Base-by-base conservation (phyloP, 2,888 invertebrate species). In the Heliconius hortense region DNA sequence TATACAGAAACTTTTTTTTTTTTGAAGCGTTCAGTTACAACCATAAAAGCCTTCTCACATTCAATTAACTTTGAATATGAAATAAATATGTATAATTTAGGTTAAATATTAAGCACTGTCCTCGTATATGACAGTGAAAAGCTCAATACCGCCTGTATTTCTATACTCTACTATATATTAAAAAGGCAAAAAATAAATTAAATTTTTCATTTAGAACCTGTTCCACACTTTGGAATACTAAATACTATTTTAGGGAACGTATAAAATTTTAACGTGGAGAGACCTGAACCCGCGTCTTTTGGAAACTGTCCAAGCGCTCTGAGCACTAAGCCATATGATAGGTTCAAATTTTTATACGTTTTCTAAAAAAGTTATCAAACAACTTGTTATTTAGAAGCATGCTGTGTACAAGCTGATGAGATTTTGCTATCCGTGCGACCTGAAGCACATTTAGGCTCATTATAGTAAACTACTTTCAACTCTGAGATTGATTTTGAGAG, bases 1-100 rank as follows among this genome's bases (percentile, higher is more conserved):
- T 59, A 59, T 76, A 76, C 72, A 78, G 68, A 77, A 74, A 76
- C 31, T 35, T 35, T 64, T 73, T 74, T 77, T 76, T 63, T 69
- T 76, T 62, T 70, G 71, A 78, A 80, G 76, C 76, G 74, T 78
- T 76, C 71, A 43, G 71, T 74, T 78, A 80, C 79, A 80, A 78
- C 78, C 76, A 73, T 77, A 70, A 69, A 71, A 80, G 75, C 77
- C 48, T 76, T 67, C 43, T 69, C 68, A 68, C 39, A 56, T 69
- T 69, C 53, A 68, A 69, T 53, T 69, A 24, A 15, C 15, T n/a
- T 70, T 56, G 31, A 70, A 70, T 39, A 70, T 69, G 68, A 69
- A 56, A 56, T 56, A 69, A 31, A 11, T 21, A 69, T 31, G 28
- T 53, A 35, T 53, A 53, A 5, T 28, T 67, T 53, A 56, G 53